A percentile compares a stretch with the other conserved stretches of the same genome.
These are phyloP conservation scores for Esox niger DNA, from an alignment of 2,113 vertebrate species.

Conservation along the genomic window DNA sequence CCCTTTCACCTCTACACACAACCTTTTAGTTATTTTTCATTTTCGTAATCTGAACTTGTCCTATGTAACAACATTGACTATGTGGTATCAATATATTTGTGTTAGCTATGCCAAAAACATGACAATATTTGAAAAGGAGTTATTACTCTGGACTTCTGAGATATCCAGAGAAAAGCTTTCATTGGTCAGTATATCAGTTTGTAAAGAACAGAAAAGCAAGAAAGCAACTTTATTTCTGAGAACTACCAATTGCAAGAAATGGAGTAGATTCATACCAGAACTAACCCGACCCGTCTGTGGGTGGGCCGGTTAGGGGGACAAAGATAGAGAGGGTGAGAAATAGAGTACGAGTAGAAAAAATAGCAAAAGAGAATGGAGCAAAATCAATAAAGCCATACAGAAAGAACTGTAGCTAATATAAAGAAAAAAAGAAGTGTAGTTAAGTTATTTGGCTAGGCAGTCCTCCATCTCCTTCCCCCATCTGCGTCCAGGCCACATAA, in stretches of 20 bases:
- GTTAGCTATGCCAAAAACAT: no score
- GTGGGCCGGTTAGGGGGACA: not conserved
- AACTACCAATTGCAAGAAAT: constrained; percentile 14
- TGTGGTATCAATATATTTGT: no score
- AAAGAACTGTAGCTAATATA: not conserved
- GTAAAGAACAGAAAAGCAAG: constrained; percentile 28
- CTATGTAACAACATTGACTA: no score
- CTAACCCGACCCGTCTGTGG: constrained; percentile 28
- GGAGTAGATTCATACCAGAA: constrained; percentile 31
- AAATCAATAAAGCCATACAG: not conserved
- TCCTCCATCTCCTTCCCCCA: constrained; percentile 16
- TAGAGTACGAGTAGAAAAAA: not conserved
- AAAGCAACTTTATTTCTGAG: constrained; percentile 42
- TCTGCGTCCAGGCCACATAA: constrained; percentile 22
- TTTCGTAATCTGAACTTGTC: no score
- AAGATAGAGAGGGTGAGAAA: not conserved
- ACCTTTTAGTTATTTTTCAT: no score
- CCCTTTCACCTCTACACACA: no score
- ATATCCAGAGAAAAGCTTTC: constrained; percentile 18
- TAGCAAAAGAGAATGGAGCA: not conserved
- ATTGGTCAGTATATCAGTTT: constrained; percentile 32
- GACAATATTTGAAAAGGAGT: no score
- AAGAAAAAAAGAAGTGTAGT: not conserved
- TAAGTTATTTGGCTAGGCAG: not conserved
- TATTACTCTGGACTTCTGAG: constrained; percentile 18